Evolutionary conservation across 1,140 invertebrate genomes (phyloP).

Genomic region (Lerema accius): DNA sequence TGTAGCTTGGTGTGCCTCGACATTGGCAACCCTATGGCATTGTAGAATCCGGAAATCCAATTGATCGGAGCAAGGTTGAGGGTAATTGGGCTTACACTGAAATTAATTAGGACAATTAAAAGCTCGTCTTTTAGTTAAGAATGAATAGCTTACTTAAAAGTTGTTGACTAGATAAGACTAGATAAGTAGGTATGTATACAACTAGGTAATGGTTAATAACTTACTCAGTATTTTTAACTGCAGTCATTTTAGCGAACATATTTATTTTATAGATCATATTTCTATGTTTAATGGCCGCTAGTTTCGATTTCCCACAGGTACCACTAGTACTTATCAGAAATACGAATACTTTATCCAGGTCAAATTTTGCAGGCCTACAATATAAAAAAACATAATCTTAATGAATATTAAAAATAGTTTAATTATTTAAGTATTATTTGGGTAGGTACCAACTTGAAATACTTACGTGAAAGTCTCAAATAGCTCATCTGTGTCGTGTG

Average conservation of each 20-base stretch:
- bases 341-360: constrained; percentile 48
- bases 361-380: constrained; percentile 50
- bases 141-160: too few species aligned
- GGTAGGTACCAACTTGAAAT: too few species aligned
- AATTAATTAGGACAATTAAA: constrained; percentile 9
- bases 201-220: too few species aligned
- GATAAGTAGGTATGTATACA: too few species aligned
- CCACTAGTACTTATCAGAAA: constrained; percentile 57
- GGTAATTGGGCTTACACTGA: constrained; percentile 29
- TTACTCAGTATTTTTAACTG: too few species aligned
- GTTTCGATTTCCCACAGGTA: constrained; percentile 50
- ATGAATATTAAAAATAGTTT: too few species aligned
- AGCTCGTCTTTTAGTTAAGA: too few species aligned
- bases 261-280: constrained; percentile 40
- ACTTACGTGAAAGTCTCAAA: constrained; percentile 50
- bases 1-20: constrained; percentile 45
- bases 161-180: too few species aligned
- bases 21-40: constrained; percentile 36
- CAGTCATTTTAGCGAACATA: too few species aligned
- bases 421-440: too few species aligned
- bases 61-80: constrained; percentile 59
- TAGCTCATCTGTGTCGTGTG: constrained; percentile 33
- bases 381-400: constrained; percentile 22
- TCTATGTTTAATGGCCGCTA: constrained; percentile 52
- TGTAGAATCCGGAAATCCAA: constrained; percentile 58